A percentile compares a stretch with the other conserved stretches of the same genome.
Evolutionary conservation across 2,888 invertebrate genomes (phyloP).

Genomic region (Stenoptilia bipunctidactyla): DNA sequence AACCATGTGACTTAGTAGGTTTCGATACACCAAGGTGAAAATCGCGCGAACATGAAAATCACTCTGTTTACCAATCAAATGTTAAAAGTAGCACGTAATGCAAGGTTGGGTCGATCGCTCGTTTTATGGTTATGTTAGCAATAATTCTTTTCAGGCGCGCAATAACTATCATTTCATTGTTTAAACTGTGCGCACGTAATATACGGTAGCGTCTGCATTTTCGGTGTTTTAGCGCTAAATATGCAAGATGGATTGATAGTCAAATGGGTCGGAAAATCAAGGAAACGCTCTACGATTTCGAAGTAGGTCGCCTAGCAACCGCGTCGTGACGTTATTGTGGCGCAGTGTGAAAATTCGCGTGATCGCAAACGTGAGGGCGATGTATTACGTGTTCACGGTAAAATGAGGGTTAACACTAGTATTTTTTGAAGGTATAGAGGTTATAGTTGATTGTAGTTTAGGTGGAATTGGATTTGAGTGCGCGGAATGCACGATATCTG

Average conservation of each 20-base stretch:
- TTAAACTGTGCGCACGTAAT: too few relatives aligned
- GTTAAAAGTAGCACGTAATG: neutral
- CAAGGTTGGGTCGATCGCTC: neutral
- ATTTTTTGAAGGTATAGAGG: neutral
- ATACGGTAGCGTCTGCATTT: too few relatives aligned
- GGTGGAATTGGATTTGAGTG: constrained; percentile 1
- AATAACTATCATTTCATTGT: too few relatives aligned
- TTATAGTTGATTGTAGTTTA: constrained; percentile 2
- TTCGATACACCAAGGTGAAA: neutral
- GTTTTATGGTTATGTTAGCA: too few relatives aligned
- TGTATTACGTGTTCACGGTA: neutral
- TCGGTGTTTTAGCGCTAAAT: too few relatives aligned
- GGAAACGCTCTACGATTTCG: neutral
- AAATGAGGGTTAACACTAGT: neutral
- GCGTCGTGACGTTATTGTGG: neutral
- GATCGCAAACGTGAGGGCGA: neutral
- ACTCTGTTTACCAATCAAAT: neutral
- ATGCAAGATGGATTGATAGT: neutral
- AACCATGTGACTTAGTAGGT: too few relatives aligned
- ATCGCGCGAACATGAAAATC: neutral
- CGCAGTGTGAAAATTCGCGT: constrained; percentile 1
- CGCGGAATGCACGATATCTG: constrained; percentile 59
- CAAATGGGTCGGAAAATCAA: neutral
- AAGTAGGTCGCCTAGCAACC: neutral
- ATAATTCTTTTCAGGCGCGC: too few relatives aligned